Percentiles rank a stretch among this genome's conserved stretches.
Conservation (phyloP, 2,797 vertebrate species). For the Selene dorsalis region DNA sequence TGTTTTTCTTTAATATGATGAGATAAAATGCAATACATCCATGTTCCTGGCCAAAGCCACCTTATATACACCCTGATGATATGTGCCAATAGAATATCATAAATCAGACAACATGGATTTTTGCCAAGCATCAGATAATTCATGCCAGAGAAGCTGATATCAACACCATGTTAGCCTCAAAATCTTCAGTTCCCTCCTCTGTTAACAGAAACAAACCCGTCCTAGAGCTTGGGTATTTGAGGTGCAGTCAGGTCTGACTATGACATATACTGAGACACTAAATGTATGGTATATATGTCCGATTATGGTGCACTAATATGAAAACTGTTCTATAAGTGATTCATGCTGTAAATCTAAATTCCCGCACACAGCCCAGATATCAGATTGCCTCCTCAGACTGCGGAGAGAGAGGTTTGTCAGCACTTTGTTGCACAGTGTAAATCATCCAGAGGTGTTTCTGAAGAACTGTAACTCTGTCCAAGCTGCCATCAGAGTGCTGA, state of each 20-base stretch:
- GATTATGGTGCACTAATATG: constrained; percentile 42
- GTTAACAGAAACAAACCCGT: constrained; percentile 2
- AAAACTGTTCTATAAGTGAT: constrained; percentile 51
- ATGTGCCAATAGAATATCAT: background rate
- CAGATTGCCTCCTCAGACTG: constrained; percentile 40
- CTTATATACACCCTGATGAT: background rate
- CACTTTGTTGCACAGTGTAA: constrained; percentile 64
- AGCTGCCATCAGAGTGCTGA: constrained; percentile 51
- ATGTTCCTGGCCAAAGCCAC: background rate
- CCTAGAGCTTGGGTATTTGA: background rate
- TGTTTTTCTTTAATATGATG: background rate
- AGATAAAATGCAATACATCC: background rate
- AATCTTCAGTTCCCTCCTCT: background rate
- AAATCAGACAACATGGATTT: background rate
- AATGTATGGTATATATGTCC: constrained; percentile 23
- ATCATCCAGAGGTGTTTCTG: constrained; percentile 65
- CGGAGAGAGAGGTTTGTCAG: constrained; percentile 66
- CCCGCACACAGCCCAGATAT: constrained; percentile 19
- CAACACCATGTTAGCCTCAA: background rate
- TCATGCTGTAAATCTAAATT: constrained; percentile 52
- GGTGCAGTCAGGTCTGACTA: background rate
- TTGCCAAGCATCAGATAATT: background rate
- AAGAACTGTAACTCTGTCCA: constrained; percentile 66
- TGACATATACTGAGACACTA: constrained; percentile 26
- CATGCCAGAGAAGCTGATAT: background rate